Evolutionary conservation across 2,113 vertebrate genomes (phyloP), one percentile per base, ranked within the genome.

Genomic region (Balaeniceps rex): DNA sequence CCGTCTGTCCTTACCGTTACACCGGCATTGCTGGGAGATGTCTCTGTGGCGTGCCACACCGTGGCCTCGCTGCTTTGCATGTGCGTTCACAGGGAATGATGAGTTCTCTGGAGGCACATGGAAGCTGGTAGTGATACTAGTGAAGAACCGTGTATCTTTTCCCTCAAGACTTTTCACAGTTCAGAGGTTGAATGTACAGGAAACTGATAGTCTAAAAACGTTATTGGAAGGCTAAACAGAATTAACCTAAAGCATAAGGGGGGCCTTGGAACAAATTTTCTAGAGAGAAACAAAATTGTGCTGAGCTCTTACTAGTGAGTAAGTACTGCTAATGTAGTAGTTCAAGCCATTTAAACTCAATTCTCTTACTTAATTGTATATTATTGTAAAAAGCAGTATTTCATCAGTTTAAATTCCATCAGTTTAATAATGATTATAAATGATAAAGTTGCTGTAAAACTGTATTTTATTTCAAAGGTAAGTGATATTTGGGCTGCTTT

Each of bases 41-140:
- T 33, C 31, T 22, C 47, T 22, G 42, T 44, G 42, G 42, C 42
- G 6, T 18, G 19, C 31, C 1, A 3, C 40, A 44, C 16, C 0
- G 1, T 3, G 1, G 46, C 42, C 66, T 33, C 8, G 0, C 19
- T 16, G 36, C 46, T 65, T 57, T 21, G 1, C 15, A 2, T 3
- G 0, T 38, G 47, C 36, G 81, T 44, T 26, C 54, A 2, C 31
- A 33, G 85, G 71, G 55, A 57, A 29, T 34, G 52, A 10, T 72
- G 46, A 3, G 3, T 19, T 81, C 47, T n/a, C 70, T 61, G 49
- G 38, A 52, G 57, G 13, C 29, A 51, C 29, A 0, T 12, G 38
- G 46, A 22, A 52, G 11, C 69, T 57, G 46, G 18, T 24, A 55
- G 47, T 1, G 1, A 15, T 6, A 9, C 33, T 83, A n/a, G 12